Base-by-base conservation (phyloP, 2,797 vertebrate genomes). In the Cirrhinus molitorella region DNA sequence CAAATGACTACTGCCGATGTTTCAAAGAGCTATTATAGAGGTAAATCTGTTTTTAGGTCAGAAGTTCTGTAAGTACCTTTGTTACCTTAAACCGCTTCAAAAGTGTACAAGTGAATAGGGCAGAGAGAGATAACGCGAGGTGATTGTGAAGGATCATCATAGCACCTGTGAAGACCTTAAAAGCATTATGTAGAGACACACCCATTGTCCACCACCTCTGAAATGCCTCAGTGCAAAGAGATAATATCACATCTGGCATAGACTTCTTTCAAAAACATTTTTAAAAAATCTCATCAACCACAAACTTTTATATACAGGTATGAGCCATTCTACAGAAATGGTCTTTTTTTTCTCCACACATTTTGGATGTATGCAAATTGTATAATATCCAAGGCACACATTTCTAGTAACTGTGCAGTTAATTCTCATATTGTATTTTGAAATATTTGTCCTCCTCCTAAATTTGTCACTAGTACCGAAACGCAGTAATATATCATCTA, bases 41-140 rank as follows among this genome's bases (percentile, higher is more conserved):
- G 51, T 10, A 77, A 61, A 70, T 28, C 63, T 49, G 25, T 78
- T 78, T 63, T 37, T n/a, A 78, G 31, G 40, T 78, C 53, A 83
- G 37, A 59, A 21, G 73, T 78, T 68, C 5, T 83, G 72, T 17
- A 43, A 7, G 31, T 28, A 25, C 40, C 51, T 63, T 80, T 75
- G 66, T 74, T 37, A 72, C 65, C 31, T 84, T 53, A 61, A 83
- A 83, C 75, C 37, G 9, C 67, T 71, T 77, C 17, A 63, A 84
- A 65, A 43, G 31, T 25, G 59, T 80, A 68, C 66, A 74, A 57
- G 28, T 61, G 63, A 57, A 77, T 66, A 45, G 63, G 61, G 37
- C 61, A 66, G 80, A 85, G 51, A 55, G 40, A 68, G 76, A 84
- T 76, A 81, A 85, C 49, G 63, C 23, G 55, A 45, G 47, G 17